Conservation (phyloP, 2,797 vertebrate genomes). For the Schizothorax lantsangensis region DNA sequence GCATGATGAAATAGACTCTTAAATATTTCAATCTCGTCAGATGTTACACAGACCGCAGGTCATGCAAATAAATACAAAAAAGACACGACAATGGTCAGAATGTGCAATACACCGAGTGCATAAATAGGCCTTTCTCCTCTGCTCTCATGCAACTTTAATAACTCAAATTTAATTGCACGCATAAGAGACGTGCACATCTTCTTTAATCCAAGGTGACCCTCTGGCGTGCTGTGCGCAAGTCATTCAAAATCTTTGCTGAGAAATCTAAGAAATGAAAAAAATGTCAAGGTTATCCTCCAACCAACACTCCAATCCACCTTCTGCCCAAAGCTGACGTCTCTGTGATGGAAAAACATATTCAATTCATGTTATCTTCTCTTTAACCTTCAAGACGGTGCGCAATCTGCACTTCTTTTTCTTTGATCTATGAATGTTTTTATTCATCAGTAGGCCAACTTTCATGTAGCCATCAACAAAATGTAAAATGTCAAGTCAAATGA, state of each 20-base stretch:
- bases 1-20: constrained; percentile 56
- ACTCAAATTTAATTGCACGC: constrained; percentile 63
- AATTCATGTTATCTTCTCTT: constrained; percentile 11
- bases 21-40: constrained; percentile 72
- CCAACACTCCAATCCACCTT: not conserved
- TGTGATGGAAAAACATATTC: constrained; percentile 17
- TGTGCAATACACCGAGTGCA: constrained; percentile 54
- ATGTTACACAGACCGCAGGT: constrained; percentile 57
- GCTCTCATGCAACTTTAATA: constrained; percentile 70
- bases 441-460: not conserved
- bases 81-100: not conserved
- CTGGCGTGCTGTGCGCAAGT: not conserved
- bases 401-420: not conserved
- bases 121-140: constrained; percentile 67
- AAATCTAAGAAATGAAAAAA: constrained; percentile 16
- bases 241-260: constrained; percentile 42
- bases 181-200: constrained; percentile 37
- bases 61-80: constrained; percentile 41
- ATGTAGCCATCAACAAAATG: not conserved
- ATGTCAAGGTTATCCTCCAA: constrained; percentile 34
- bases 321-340: not conserved
- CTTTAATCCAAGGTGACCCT: constrained; percentile 63
- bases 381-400: constrained; percentile 10
- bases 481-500: constrained; percentile 16
- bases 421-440: not conserved